phyloP scores from a whole-genome alignment of 1,140 invertebrate genomes.

The Achatina immaculata region DNA sequence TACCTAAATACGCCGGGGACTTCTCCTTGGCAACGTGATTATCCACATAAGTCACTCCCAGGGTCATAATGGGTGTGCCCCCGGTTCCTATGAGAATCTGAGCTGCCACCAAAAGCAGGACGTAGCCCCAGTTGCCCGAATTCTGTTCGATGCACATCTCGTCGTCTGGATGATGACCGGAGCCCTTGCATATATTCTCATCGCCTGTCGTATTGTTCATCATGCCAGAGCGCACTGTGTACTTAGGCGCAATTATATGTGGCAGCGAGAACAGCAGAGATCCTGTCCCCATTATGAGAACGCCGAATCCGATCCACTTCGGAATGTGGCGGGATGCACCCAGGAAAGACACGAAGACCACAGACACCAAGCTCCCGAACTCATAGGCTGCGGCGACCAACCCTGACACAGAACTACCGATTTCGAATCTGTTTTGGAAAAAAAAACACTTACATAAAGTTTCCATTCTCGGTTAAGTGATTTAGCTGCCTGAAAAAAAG shows the following conservation, averaged over 20 bases:
- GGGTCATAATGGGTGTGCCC: slow-evolving; percentile 74
- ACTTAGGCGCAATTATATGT: slow-evolving; percentile 72
- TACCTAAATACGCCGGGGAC: slow-evolving; percentile 74
- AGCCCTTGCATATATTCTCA: slow-evolving; percentile 61
- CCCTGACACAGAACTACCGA: slow-evolving; percentile 91
- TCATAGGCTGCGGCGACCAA: slow-evolving; percentile 94
- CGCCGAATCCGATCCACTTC: slow-evolving; percentile 95
- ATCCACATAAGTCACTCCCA: slow-evolving; percentile 76
- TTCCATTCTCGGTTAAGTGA: background rate
- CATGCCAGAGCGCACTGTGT: slow-evolving; percentile 71
- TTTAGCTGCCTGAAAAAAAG: background rate
- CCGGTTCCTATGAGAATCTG: slow-evolving; percentile 75
- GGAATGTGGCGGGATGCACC: slow-evolving; percentile 93
- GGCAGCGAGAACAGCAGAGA: slow-evolving; percentile 86
- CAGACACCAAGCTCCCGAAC: slow-evolving; percentile 93
- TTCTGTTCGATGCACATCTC: slow-evolving; percentile 61
- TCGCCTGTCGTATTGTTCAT: slow-evolving; percentile 53
- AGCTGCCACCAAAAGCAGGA: slow-evolving; percentile 73
- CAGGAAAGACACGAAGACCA: slow-evolving; percentile 95
- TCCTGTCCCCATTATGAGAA: slow-evolving; percentile 86
- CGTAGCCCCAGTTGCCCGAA: slow-evolving; percentile 70
- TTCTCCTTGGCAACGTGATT: slow-evolving; percentile 74
- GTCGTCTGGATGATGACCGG: slow-evolving; percentile 34
- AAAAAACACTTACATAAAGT: background rate
- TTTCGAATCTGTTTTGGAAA: slow-evolving; percentile 79